Percentiles rank a stretch among this genome's conserved stretches.
phyloP scores from a whole-genome alignment of 2,888 invertebrate species.

The Chymomyza fuscimana region DNA sequence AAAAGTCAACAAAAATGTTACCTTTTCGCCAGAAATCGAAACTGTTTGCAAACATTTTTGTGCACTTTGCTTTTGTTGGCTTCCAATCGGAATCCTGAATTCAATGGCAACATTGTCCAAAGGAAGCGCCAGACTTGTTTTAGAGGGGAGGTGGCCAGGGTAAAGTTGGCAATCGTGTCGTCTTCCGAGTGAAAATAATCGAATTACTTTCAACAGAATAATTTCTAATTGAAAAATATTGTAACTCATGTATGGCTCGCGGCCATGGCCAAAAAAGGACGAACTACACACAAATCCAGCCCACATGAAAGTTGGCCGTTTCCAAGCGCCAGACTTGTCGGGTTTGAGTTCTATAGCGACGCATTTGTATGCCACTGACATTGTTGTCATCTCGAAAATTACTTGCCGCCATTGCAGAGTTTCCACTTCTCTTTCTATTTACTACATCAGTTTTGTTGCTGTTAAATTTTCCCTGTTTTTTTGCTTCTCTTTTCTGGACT shows the following conservation, averaged over 20 bases:
- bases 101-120: constrained; percentile 36
- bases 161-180: constrained; percentile 38
- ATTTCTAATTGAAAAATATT: constrained; percentile 81
- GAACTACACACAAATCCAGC: constrained; percentile 39
- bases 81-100: constrained; percentile 1
- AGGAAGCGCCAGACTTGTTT: constrained; percentile 8
- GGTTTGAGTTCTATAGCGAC: constrained; percentile 14
- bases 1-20: constrained; percentile 63
- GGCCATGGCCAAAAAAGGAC: constrained; percentile 35
- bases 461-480: constrained; percentile 13
- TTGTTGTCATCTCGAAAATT: constrained; percentile 67
- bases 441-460: constrained; percentile 4
- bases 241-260: constrained; percentile 70
- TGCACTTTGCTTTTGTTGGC: constrained; percentile 49
- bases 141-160: not conserved
- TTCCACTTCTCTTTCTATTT: not conserved
- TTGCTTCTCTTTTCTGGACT: constrained; percentile 6
- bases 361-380: constrained; percentile 68
- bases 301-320: constrained; percentile 36
- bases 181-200: constrained; percentile 80
- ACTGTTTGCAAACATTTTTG: constrained; percentile 68
- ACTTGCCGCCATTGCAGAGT: constrained; percentile 27
- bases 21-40: constrained; percentile 63
- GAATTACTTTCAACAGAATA: constrained; percentile 81
- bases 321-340: constrained; percentile 24